Evolutionary conservation across 2,888 invertebrate genomes (phyloP), one percentile per base, ranked within the genome.

Genomic region (Diadromus collaris): DNA sequence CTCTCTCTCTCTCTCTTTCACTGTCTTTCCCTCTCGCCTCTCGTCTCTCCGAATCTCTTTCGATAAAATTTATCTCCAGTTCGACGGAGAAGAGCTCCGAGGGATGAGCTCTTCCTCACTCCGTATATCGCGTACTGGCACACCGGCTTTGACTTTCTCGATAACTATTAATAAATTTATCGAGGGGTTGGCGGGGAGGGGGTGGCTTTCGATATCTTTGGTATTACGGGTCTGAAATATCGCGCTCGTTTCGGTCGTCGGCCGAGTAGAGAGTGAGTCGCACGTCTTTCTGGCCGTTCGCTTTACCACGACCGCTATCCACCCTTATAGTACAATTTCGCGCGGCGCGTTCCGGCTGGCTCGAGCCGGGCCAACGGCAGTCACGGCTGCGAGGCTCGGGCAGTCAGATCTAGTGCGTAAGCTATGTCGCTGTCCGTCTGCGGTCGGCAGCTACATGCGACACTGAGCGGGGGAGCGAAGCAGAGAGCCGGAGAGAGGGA

Each of bases 211-310:
- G 56, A 56, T 56, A 48, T 19, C 19, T 19, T 48, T 16, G 46
- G 16, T 21, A 24, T 38, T 34, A 16, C 16, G 24, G 2, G 7
- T 54, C 38, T 5, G 5, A 58, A 41, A 44, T 56, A 41, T 58
- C 56, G 68, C 56, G 68, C 58, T 29, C 6, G 21, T 51, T 41
- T 51, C 60, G 38, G 51, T 58, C 60, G 29, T 32, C 34, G 54
- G 41, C 9, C 75, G 32, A 41, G 61, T 56, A 44, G 56, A 78
- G 21, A 69, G 78, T 70, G 70, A 61, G 44, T 65, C 70, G 72
- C 34, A 56, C 72, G 67, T 48, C 70, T 63, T 63, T 65, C 63
- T 41, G 56, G 51, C 24, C 41, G 48, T 41, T 19, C 24, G 48
- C 48, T 44, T n/a, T 19, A 24, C 44, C 16, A 68, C 51, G 6